Conservation (phyloP, 2,113 vertebrate species). For the Euleptes europaea region DNA sequence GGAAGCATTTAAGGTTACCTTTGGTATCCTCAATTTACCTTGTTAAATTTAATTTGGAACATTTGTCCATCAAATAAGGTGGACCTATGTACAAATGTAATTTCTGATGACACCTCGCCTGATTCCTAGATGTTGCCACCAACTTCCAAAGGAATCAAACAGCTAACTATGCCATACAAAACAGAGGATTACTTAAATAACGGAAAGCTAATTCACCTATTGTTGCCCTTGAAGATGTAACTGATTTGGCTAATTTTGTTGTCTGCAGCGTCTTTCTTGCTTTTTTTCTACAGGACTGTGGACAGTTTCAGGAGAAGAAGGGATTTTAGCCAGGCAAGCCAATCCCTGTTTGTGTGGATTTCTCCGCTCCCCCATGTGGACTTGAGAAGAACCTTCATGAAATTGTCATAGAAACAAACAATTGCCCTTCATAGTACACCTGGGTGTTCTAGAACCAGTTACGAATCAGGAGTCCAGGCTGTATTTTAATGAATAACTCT, state of each 20-base stretch:
- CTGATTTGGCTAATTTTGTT: not conserved
- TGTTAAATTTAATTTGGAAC: not conserved
- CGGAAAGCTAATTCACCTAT: not conserved
- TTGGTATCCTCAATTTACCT: not conserved
- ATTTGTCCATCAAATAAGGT: not conserved
- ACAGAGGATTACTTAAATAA: not conserved
- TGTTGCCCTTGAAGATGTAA: not conserved
- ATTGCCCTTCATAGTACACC: constrained; percentile 1
- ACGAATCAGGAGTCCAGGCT: not conserved
- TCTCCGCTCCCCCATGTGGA: not conserved
- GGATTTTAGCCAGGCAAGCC: constrained; percentile 5
- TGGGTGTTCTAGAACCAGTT: constrained; percentile 15
- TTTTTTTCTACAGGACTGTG: not conserved
- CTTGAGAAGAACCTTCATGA: constrained; percentile 26
- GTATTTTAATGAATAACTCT: not conserved
- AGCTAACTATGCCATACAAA: not conserved
- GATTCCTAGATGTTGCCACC: not conserved
- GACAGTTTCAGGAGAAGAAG: constrained; percentile 1
- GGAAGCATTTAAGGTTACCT: not conserved
- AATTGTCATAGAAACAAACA: constrained; percentile 25
- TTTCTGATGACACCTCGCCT: not conserved
- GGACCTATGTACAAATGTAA: not conserved
- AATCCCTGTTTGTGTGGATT: constrained; percentile 2
- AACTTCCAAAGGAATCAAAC: not conserved
- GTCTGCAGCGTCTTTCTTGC: not conserved